These are phyloP conservation scores for Pseudopipra pipra DNA, from an alignment of 2,113 vertebrate species.

Conservation along the genomic window DNA sequence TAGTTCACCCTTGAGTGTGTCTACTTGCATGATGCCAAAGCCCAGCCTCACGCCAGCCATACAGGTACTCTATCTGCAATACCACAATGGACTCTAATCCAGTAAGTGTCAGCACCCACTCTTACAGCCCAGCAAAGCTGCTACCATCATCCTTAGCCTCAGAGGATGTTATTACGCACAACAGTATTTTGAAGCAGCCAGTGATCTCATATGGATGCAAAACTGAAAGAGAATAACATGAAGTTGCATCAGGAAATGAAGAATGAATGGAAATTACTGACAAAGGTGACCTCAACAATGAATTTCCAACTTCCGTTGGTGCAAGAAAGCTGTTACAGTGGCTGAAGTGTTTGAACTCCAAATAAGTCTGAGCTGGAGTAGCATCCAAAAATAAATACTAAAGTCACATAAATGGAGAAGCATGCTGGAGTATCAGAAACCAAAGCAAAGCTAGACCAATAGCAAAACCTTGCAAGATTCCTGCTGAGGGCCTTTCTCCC, in stretches of 20 bases:
- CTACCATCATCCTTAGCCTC: background rate
- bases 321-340: background rate
- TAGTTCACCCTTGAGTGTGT: background rate
- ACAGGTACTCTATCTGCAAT: background rate
- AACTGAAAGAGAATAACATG: background rate
- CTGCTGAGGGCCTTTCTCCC: background rate
- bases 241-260: background rate
- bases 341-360: background rate
- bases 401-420: background rate
- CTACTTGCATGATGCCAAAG: background rate
- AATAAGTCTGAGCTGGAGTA: background rate
- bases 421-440: accelerated
- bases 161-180: background rate
- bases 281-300: background rate
- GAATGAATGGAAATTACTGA: background rate
- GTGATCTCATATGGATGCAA: background rate
- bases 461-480: background rate
- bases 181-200: background rate
- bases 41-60: background rate
- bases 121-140: background rate
- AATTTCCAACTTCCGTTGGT: background rate
- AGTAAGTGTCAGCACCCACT: background rate
- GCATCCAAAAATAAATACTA: background rate
- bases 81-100: background rate
- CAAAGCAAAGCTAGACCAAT: background rate